These are phyloP conservation scores for Nautilus pompilius DNA, from an alignment of 1,140 invertebrate species.

Conservation along the genomic window DNA sequence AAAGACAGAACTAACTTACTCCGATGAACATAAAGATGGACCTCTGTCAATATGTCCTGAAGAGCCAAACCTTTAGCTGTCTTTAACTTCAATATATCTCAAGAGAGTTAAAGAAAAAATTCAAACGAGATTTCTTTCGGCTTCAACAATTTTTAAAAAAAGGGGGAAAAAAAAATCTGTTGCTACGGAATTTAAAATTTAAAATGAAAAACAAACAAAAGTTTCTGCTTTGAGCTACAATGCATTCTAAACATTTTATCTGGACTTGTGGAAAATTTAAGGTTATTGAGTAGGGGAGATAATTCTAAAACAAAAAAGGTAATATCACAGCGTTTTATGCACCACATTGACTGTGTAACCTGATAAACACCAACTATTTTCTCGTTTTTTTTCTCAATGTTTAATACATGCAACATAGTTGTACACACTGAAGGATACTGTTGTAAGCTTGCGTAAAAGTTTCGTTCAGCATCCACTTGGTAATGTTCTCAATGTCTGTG, in stretches of 20 bases:
- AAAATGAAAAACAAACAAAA: neutral
- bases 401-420: too few relatives aligned
- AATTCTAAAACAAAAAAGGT: too few relatives aligned
- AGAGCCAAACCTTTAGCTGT: constrained; percentile 83
- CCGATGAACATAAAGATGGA: constrained; percentile 80
- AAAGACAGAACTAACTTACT: too few relatives aligned
- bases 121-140: neutral
- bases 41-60: constrained; percentile 84
- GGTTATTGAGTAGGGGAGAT: too few relatives aligned
- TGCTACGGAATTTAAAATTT: neutral
- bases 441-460: constrained; percentile 75
- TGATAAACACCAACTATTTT: too few relatives aligned
- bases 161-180: neutral
- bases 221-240: too few relatives aligned
- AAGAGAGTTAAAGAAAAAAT: constrained; percentile 10
- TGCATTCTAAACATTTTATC: too few relatives aligned
- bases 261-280: too few relatives aligned
- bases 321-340: too few relatives aligned
- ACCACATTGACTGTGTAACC: too few relatives aligned
- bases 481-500: constrained; percentile 83
- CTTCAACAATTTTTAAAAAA: too few relatives aligned
- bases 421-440: constrained; percentile 68
- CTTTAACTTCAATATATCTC: constrained; percentile 80
- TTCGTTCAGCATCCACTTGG: constrained; percentile 87
- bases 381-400: too few relatives aligned